phyloP scores from a whole-genome alignment of 2,113 vertebrate species.

The Hepsetus odoe region DNA sequence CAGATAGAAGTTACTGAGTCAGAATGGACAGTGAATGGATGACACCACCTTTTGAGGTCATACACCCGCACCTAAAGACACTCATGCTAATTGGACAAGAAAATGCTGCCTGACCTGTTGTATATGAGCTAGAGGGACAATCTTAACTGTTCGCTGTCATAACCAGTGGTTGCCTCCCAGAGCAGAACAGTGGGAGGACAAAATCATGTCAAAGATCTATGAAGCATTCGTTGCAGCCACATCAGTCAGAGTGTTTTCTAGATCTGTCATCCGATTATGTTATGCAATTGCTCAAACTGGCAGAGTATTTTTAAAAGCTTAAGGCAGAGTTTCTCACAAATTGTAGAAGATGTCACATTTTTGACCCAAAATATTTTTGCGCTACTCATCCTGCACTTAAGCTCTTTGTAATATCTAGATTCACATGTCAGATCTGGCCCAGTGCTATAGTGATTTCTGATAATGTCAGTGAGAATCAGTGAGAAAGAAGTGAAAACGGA shows the following conservation, averaged over 20 bases:
- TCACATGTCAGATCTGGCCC: neutral
- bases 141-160: neutral
- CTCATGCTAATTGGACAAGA: conserved; percentile 12
- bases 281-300: neutral
- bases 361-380: neutral
- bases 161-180: neutral
- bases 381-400: neutral
- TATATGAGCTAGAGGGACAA: neutral
- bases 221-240: neutral
- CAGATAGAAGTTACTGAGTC: conserved; percentile 14
- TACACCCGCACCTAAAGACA: neutral
- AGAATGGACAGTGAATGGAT: conserved; percentile 27
- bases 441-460: neutral
- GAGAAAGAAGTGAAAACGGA: too few relatives aligned
- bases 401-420: neutral
- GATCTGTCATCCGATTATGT: neutral
- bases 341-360: neutral
- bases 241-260: neutral
- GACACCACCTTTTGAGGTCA: neutral
- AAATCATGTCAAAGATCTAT: neutral
- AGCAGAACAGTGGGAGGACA: neutral
- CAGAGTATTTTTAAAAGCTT: neutral
- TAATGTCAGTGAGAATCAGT: too few relatives aligned
- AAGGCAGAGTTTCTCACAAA: neutral
- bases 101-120: neutral